These are phyloP conservation scores for Maconellicoccus hirsutus DNA, from an alignment of 1,140 invertebrate genomes.

Conservation along the genomic window DNA sequence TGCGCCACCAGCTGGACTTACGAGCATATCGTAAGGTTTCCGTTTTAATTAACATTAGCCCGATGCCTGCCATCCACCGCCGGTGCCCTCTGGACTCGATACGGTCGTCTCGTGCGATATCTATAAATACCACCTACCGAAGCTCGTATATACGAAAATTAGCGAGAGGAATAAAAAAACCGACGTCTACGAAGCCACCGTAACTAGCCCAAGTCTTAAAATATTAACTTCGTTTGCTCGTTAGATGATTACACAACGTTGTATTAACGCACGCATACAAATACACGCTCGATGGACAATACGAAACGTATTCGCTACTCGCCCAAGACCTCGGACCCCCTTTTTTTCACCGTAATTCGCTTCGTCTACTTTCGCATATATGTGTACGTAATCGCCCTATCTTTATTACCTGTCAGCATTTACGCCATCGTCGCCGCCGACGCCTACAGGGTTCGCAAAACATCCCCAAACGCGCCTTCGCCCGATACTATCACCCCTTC, in stretches of 20 bases:
- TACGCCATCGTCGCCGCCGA: not conserved
- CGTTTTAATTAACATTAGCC: no score
- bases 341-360: not conserved
- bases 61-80: no score
- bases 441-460: not conserved
- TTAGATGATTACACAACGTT: not conserved
- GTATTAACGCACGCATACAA: not conserved
- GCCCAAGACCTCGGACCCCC: not conserved
- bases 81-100: no score
- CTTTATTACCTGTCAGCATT: slow-evolving; percentile 8
- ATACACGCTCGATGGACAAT: not conserved
- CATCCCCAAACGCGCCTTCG: no score
- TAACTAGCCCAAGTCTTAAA: not conserved
- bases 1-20: no score
- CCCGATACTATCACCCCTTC: no score
- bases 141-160: not conserved
- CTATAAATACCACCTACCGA: no score
- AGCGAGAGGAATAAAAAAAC: not conserved
- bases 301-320: not conserved
- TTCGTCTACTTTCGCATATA: no score
- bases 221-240: slow-evolving; percentile 1
- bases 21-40: no score
- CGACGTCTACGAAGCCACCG: not conserved
- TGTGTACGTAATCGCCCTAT: not conserved
- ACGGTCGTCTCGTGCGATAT: no score